Conservation (phyloP, 2,113 vertebrate species). For the Ranitomeya imitator region DNA sequence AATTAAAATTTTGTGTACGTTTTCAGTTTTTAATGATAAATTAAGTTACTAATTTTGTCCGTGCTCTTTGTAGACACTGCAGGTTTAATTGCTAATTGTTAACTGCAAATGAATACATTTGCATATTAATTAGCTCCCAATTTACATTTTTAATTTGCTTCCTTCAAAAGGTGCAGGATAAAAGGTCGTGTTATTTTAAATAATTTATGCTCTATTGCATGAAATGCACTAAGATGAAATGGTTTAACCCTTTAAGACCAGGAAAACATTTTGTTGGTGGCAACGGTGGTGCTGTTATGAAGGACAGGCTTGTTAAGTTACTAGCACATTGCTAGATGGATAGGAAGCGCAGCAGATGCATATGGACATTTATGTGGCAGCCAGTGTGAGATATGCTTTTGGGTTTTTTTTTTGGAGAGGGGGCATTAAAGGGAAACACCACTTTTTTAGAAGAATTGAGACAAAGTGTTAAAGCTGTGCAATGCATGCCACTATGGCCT, state of each 20-base stretch:
- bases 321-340: background rate
- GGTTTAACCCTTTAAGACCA: conserved; percentile 84
- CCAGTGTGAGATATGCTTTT: background rate
- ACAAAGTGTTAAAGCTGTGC: too few relatives aligned
- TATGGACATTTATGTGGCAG: background rate
- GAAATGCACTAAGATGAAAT: conserved; percentile 97
- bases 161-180: conserved; percentile 99
- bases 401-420: background rate
- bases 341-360: background rate
- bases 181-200: conserved; percentile 99
- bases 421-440: background rate
- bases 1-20: conserved; percentile 95
- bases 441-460: background rate
- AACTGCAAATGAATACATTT: conserved; percentile 99
- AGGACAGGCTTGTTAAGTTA: background rate
- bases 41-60: conserved; percentile 99
- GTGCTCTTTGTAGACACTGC: conserved; percentile 99
- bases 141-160: conserved; percentile 99
- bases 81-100: conserved; percentile 99
- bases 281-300: background rate
- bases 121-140: conserved; percentile 99
- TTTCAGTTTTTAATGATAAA: conserved; percentile 99
- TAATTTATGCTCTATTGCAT: conserved; percentile 99
- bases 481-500: too few relatives aligned
- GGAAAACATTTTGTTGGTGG: background rate